Base-by-base conservation (phyloP, 2,888 invertebrate species). In the Scaptomyza cyrtandrae region DNA sequence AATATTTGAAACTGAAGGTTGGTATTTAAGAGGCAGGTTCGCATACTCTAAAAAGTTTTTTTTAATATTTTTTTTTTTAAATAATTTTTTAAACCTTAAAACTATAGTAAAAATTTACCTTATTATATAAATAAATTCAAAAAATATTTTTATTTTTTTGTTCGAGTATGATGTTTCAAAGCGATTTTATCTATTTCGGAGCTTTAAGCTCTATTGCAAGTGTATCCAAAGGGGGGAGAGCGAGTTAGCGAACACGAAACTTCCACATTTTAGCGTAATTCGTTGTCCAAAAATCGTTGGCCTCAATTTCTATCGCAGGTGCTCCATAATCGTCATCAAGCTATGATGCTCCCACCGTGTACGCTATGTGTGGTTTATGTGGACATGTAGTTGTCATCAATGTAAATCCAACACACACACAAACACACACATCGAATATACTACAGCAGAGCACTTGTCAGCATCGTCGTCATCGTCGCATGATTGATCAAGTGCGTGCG, bases 401-500 rank as follows among this genome's bases (percentile, higher is more conserved):
- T 84, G 85, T 83, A 84, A 84, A 84, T 84, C 83, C 85, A 80
- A 75, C 71, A 62, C 65, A 65, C 6, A 72, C 71, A 62, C 67
- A 67, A 4, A 41, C 27, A 46, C 27, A 46, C 14, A 16, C 1
- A 31, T 24, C 24, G 16, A 62, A 16, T 41, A 41, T 16, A 39
- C 14, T 3, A n/a, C 37, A 16, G 16, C 16, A 41, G 16, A 41
- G 41, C 60, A 78, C 79, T 84, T 84, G 82, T 84, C 82, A 81
- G 71, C 72, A 64, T 45, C 78, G 56, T 75, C 71, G 79, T 67
- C 75, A 65, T 62, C 50, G 59, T 80, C 82, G 80, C 85, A 82
- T 86, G 85, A 86, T 86, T 86, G 85, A 86, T 86, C 85, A 86
- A 86, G 86, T 85, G 80, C 71, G 83, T 83, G 86, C 84, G 82